phyloP scores from a whole-genome alignment of 2,888 invertebrate genomes.

The Torymus aiolomorphi region DNA sequence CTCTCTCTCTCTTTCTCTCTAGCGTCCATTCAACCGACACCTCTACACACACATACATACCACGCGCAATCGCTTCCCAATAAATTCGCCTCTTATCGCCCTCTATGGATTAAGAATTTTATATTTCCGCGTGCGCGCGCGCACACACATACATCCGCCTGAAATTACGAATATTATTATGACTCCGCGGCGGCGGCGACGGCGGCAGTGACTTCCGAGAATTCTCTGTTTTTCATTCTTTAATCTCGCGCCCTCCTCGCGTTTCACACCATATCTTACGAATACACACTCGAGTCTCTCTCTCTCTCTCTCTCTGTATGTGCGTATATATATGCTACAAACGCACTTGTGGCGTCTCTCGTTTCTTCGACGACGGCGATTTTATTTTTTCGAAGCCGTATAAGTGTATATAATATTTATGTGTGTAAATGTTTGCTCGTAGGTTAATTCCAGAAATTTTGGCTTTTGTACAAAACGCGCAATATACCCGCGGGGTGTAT shows the following conservation, averaged over 20 bases:
- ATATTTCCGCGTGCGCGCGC: conserved; percentile 49
- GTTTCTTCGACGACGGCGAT: too few species aligned
- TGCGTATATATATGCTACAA: too few species aligned
- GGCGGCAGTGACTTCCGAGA: conserved; percentile 68
- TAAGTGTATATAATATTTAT: too few species aligned
- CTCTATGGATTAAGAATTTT: conserved; percentile 26
- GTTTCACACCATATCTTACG: conserved; percentile 73
- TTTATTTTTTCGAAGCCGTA: too few species aligned
- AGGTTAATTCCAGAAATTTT: too few species aligned
- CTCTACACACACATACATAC: too few species aligned
- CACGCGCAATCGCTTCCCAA: background rate
- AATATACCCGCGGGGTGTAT: too few species aligned
- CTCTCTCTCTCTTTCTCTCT: background rate
- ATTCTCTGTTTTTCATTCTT: conserved; percentile 75
- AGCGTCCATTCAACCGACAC: too few species aligned
- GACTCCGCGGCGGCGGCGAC: conserved; percentile 29
- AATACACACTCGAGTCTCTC: conserved; percentile 53
- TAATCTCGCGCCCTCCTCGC: conserved; percentile 74
- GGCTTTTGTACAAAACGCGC: too few species aligned
- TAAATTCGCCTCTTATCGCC: conserved; percentile 44
- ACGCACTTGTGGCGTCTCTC: too few species aligned
- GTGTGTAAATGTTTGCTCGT: too few species aligned
- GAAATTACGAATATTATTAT: conserved; percentile 74
- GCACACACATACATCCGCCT: conserved; percentile 61
- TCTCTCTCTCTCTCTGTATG: background rate